phyloP scores from a whole-genome alignment of 2,888 invertebrate species.

The Cheilosia pagana region DNA sequence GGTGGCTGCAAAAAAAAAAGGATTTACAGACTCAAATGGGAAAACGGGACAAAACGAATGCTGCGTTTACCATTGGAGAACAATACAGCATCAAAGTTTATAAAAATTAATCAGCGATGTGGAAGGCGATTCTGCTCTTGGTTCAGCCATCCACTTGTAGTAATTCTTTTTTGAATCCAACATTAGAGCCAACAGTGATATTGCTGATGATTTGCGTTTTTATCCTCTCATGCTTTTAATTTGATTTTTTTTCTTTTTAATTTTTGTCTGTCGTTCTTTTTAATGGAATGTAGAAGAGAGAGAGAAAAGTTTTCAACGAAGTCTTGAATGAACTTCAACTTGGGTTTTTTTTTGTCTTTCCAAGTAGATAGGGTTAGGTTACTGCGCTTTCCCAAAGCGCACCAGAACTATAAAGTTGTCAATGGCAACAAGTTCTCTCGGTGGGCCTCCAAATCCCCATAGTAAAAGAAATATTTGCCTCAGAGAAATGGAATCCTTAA shows the following conservation, averaged over 20 bases:
- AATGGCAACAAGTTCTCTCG: slow-evolving; percentile 50
- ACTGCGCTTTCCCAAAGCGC: slow-evolving; percentile 14
- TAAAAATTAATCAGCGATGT: slow-evolving; percentile 58
- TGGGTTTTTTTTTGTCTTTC: slow-evolving; percentile 8
- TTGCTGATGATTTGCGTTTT: slow-evolving; percentile 25
- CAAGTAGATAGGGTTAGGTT: slow-evolving; percentile 16
- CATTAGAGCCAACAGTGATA: slow-evolving; percentile 38
- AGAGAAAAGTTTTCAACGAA: slow-evolving; percentile 7
- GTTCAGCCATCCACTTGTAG: background rate
- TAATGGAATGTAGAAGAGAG: background rate
- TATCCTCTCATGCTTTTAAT: slow-evolving; percentile 7
- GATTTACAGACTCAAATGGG: slow-evolving; percentile 15
- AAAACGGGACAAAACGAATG: slow-evolving; percentile 32
- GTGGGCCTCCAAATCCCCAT: background rate
- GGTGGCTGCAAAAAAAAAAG: slow-evolving; percentile 5
- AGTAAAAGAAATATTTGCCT: slow-evolving; percentile 48
- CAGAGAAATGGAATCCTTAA: slow-evolving; percentile 47
- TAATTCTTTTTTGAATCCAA: slow-evolving; percentile 40
- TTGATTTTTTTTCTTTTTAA: slow-evolving; percentile 7
- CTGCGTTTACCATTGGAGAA: slow-evolving; percentile 23
- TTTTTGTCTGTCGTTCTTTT: slow-evolving; percentile 7
- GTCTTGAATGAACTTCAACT: slow-evolving; percentile 36
- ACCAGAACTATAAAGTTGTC: slow-evolving; percentile 36
- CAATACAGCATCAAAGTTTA: slow-evolving; percentile 58
- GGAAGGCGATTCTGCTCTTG: slow-evolving; percentile 38